These are phyloP conservation scores for Stenodera caucasica DNA, from an alignment of 2,888 invertebrate genomes.

Conservation along the genomic window DNA sequence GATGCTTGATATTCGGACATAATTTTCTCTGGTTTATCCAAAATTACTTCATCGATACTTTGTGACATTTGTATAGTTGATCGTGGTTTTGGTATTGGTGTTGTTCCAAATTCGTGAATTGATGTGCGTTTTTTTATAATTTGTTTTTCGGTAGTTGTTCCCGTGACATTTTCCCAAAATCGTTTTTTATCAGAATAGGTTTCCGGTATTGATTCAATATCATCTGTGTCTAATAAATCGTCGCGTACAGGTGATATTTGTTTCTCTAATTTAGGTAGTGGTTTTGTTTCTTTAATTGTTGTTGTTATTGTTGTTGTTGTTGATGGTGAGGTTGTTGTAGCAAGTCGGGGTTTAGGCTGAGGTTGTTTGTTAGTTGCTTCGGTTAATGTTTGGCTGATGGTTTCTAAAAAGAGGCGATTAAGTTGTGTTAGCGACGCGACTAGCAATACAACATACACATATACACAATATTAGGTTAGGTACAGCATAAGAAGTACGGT, in stretches of 20 bases:
- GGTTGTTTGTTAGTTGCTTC: constrained; percentile 50
- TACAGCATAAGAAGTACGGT: too few relatives aligned
- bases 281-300: constrained; percentile 36
- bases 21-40: constrained; percentile 31
- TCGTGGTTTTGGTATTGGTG: constrained; percentile 56
- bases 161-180: constrained; percentile 57
- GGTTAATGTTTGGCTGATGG: constrained; percentile 50
- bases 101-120: constrained; percentile 46
- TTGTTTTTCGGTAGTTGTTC: constrained; percentile 39
- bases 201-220: constrained; percentile 44
- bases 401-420: constrained; percentile 56
- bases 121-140: constrained; percentile 47
- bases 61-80: constrained; percentile 42
- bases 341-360: constrained; percentile 58
- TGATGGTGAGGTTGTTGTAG: constrained; percentile 41
- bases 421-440: constrained; percentile 51
- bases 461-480: too few relatives aligned
- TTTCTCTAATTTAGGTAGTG: constrained; percentile 36
- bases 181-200: constrained; percentile 57
- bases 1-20: constrained; percentile 53
- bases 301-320: too few relatives aligned
- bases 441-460: too few relatives aligned
- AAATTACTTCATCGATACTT: constrained; percentile 34
- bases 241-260: constrained; percentile 47
- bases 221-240: constrained; percentile 45